phyloP scores from a whole-genome alignment of 2,888 invertebrate species.

The Acrobasis suavella region DNA sequence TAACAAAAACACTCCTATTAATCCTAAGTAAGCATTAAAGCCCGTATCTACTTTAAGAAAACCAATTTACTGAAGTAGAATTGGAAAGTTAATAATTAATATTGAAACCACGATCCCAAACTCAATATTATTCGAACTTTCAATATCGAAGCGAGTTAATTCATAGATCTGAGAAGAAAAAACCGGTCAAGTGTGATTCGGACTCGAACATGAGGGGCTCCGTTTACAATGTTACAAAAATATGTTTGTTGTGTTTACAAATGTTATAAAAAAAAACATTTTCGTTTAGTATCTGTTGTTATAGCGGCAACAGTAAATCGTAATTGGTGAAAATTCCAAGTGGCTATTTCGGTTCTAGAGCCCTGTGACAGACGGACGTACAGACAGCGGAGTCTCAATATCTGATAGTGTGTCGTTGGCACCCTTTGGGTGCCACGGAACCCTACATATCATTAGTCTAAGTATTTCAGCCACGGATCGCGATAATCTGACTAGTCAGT shows the following conservation, averaged over 20 bases:
- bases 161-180: conserved; percentile 21
- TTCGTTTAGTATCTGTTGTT: too few species aligned
- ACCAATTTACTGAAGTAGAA: conserved; percentile 15
- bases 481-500: conserved; percentile 38
- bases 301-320: too few species aligned
- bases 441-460: conserved; percentile 24
- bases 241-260: too few species aligned
- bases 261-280: too few species aligned
- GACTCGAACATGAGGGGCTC: too few species aligned
- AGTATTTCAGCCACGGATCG: conserved; percentile 37
- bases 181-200: background rate
- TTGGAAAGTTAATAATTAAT: conserved; percentile 19
- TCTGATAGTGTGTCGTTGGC: too few species aligned
- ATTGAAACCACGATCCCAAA: conserved; percentile 12
- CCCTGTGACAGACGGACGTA: too few species aligned
- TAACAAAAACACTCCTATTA: background rate
- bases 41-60: conserved; percentile 1
- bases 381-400: too few species aligned
- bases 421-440: too few species aligned
- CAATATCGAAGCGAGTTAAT: conserved; percentile 12
- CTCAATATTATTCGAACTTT: conserved; percentile 14
- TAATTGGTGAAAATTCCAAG: too few species aligned
- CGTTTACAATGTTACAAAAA: too few species aligned
- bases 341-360: too few species aligned
- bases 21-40: background rate